Conservation (phyloP, 1,140 invertebrate species). For the Heliconius hermathena region DNA sequence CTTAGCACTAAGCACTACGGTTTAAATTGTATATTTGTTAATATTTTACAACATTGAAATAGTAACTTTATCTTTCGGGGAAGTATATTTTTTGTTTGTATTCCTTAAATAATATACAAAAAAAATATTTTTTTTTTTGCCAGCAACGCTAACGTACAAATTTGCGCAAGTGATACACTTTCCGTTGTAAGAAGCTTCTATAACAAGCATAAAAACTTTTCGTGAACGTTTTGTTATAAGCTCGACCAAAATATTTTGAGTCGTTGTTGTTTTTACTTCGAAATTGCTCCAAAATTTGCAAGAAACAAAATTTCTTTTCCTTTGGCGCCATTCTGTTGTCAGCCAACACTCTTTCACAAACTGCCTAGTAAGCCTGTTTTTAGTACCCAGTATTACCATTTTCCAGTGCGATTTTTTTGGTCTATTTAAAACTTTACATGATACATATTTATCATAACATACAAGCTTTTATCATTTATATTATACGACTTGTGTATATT, state of each 20-base stretch:
- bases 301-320: conserved; percentile 13
- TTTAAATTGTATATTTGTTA: too few species aligned
- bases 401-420: conserved; percentile 27
- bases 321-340: neutral
- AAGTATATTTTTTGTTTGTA: neutral
- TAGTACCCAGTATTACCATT: conserved; percentile 31
- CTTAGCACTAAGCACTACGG: too few species aligned
- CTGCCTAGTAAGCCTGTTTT: conserved; percentile 30
- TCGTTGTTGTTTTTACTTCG: conserved; percentile 3
- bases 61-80: too few species aligned
- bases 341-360: conserved; percentile 18
- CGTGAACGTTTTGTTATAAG: conserved; percentile 27
- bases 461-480: conserved; percentile 20
- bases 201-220: conserved; percentile 22
- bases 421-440: conserved; percentile 21
- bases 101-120: neutral
- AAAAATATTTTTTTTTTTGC: neutral
- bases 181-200: conserved; percentile 10
- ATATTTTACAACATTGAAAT: too few species aligned
- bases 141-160: neutral
- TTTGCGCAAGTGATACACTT: conserved; percentile 17
- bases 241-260: conserved; percentile 28
- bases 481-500: neutral
- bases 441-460: conserved; percentile 1
- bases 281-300: conserved; percentile 1